phyloP scores from a whole-genome alignment of 2,797 vertebrate genomes.

The Propithecus perrieri region DNA sequence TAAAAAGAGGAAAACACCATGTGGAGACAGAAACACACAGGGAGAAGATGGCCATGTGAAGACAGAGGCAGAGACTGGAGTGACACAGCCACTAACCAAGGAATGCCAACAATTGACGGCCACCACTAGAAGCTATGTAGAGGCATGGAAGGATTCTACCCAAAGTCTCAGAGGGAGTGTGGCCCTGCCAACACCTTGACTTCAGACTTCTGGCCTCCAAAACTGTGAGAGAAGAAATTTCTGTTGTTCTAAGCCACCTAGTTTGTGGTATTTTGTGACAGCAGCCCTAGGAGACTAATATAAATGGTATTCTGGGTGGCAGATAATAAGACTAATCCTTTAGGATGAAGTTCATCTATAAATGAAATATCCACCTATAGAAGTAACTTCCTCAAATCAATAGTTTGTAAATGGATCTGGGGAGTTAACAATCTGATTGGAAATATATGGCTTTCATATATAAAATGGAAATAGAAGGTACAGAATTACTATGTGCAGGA shows the following conservation, averaged over 20 bases:
- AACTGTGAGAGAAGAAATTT: background rate
- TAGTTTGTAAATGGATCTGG: background rate
- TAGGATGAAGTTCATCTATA: background rate
- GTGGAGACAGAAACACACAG: background rate
- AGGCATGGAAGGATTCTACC: background rate
- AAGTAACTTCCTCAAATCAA: background rate
- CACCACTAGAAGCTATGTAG: background rate
- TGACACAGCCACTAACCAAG: background rate
- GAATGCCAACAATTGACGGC: background rate
- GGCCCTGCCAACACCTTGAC: background rate
- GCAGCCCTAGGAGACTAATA: background rate
- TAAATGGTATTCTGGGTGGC: background rate
- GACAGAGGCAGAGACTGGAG: background rate
- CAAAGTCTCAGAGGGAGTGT: background rate
- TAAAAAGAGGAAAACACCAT: background rate
- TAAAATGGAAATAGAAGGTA: background rate
- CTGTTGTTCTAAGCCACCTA: background rate
- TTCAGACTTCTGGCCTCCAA: background rate
- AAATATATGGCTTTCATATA: background rate
- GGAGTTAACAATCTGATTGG: background rate
- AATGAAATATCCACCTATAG: background rate
- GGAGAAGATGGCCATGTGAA: background rate
- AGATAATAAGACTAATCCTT: background rate
- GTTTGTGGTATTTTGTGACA: background rate
- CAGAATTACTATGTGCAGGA: background rate